Conservation (phyloP, 2,797 vertebrate species). For the Schizothorax lantsangensis region DNA sequence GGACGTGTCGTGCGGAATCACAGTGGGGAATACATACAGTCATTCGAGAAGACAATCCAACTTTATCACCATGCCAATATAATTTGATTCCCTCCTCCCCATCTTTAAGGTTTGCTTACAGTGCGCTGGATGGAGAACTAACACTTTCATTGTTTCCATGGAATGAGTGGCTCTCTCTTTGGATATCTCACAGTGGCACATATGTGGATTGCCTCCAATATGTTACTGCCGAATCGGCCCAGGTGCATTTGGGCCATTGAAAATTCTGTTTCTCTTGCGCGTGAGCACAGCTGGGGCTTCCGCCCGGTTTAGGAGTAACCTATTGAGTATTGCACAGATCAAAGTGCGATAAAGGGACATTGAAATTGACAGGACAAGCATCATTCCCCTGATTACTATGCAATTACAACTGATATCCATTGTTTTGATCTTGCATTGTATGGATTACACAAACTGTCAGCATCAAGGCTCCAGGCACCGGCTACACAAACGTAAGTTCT, state of each 20-base stretch:
- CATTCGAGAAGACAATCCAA: conserved; percentile 64
- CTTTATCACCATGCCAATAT: conserved; percentile 43
- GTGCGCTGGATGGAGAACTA: conserved; percentile 68
- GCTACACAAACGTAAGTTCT: conserved; percentile 95
- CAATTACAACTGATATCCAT: conserved; percentile 99
- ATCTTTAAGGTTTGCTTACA: conserved; percentile 33
- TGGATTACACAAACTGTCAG: conserved; percentile 98
- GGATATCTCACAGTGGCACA: conserved; percentile 69
- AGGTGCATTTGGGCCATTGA: conserved; percentile 81
- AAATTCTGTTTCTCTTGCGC: conserved; percentile 67
- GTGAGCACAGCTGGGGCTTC: conserved; percentile 75
- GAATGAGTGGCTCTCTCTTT: conserved; percentile 58
- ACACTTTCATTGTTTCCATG: conserved; percentile 61
- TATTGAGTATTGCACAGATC: conserved; percentile 57
- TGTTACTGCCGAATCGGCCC: conserved; percentile 83
- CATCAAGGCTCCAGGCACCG: conserved; percentile 93
- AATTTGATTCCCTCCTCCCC: conserved; percentile 19
- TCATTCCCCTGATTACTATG: conserved; percentile 96
- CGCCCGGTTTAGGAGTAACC: conserved; percentile 74
- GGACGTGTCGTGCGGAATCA: conserved; percentile 71
- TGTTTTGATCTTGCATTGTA: conserved; percentile 98
- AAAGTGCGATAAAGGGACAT: conserved; percentile 73
- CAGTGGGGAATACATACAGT: conserved; percentile 55
- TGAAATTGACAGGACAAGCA: conserved; percentile 83
- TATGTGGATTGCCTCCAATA: conserved; percentile 79